Percentiles rank a stretch among this genome's conserved stretches.
Evolutionary conservation across 2,888 invertebrate genomes (phyloP).

Genomic region (Uloborus plumipes): DNA sequence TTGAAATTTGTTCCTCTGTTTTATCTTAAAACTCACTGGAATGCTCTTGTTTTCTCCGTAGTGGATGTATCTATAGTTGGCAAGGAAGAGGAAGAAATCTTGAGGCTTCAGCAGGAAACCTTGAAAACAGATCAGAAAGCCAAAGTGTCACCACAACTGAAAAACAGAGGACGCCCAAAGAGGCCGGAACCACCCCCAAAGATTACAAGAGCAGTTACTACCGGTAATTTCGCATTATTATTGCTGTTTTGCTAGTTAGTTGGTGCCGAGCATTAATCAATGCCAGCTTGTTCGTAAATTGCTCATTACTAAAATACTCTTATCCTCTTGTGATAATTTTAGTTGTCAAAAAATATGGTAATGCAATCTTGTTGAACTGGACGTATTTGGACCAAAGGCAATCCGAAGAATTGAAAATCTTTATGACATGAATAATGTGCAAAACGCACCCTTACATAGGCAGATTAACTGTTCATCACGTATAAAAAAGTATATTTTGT

Average conservation of each 20-base stretch:
- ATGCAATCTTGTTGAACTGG: too few species aligned
- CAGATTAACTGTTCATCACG: too few species aligned
- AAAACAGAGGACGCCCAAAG: slow-evolving; percentile 40
- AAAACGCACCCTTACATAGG: too few species aligned
- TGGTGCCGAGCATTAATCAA: background rate
- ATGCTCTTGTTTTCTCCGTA: slow-evolving; percentile 1
- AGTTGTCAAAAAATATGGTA: too few species aligned
- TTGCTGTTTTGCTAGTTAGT: background rate
- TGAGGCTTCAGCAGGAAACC: slow-evolving; percentile 46
- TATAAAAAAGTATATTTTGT: too few species aligned
- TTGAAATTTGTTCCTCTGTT: background rate
- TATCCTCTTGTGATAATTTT: too few species aligned
- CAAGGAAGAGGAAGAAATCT: slow-evolving; percentile 65
- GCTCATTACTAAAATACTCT: too few species aligned
- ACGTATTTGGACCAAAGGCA: too few species aligned
- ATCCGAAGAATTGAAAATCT: too few species aligned
- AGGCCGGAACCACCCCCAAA: slow-evolving; percentile 23
- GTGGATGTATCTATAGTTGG: slow-evolving; percentile 67
- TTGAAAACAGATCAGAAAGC: slow-evolving; percentile 51
- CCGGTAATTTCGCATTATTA: background rate
- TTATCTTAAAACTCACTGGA: background rate
- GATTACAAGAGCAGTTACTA: background rate
- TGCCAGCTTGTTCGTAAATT: too few species aligned
- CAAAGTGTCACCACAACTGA: slow-evolving; percentile 28
- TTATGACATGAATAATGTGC: too few species aligned